Evolutionary conservation across 2,888 invertebrate species (phyloP), one percentile per base, ranked within the genome.

Genomic region (Neoascia interrupta): DNA sequence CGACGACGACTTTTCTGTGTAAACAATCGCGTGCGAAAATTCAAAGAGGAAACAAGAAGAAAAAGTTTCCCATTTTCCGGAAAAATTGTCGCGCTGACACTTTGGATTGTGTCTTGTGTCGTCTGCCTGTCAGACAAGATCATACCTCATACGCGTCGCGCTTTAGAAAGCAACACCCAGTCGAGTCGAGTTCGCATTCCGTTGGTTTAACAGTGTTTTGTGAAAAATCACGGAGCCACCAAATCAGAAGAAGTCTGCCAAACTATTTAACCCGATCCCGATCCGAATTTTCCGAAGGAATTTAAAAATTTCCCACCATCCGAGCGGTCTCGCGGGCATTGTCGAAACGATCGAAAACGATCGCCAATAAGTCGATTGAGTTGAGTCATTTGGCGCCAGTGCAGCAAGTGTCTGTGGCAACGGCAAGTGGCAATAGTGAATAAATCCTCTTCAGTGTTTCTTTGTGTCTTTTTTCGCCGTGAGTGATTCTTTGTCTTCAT

Each of bases 21-120:
- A 79, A 73, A 72, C 72, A 72, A 72, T 61, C 63, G 61, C 63
- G 54, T 72, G 72, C 72, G 63, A 72, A 72, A 63, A 63, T 63
- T 34, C 21, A 43, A 73, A 56, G 43, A 66, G 45, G 31, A 53
- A 51, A 51, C 49, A 45, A 34, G 19, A 21, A 54, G 37, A 54
- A 28, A 23, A 34, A 11, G 45, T 34, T 68, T 61, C 47, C 60
- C 53, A 68, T 74, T 68, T 68, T 74, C 74, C 74, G 68, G 53
- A 60, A 68, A 75, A 36, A 41, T 47, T 11, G 16, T 23, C 56
- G 28, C 36, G 36, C 49, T 61, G 37, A 64, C 56, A 72, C 49
- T 72, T 72, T 10, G 54, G 41, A n/a, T 19, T 6, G 64, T 34
- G 37, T 5, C 56, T 66, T 51, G 60, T 68, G 21, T 69, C 56